These are phyloP conservation scores for Aurelia aurita complex sp. Pacific DNA, from an alignment of 30 jellyfish, hydroid and myxozoan species.

Conservation along the genomic window DNA sequence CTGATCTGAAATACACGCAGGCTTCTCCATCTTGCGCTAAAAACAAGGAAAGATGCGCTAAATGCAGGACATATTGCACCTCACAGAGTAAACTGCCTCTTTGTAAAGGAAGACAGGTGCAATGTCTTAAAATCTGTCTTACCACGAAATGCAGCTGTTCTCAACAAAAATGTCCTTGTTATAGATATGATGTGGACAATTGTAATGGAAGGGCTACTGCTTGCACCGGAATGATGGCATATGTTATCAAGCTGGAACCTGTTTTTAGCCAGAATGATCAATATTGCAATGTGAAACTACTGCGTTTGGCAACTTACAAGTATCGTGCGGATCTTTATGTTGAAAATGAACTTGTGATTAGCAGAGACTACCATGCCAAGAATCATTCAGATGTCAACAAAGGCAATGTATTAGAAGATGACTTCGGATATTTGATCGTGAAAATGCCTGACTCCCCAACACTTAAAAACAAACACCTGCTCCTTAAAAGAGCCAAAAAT, in stretches of 20 bases:
- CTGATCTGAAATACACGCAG: constrained; percentile 10
- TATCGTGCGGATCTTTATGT: constrained; percentile 26
- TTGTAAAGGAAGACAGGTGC: not conserved
- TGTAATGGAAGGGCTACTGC: constrained; percentile 15
- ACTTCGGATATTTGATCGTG: constrained; percentile 45
- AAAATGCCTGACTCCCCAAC: constrained; percentile 37
- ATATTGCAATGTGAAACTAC: constrained; percentile 35
- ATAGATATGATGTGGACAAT: constrained; percentile 8
- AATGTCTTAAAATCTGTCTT: constrained; percentile 18
- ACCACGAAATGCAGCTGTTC: constrained; percentile 23
- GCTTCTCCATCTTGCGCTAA: constrained; percentile 10
- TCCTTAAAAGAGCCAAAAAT: constrained; percentile 20
- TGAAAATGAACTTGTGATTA: constrained; percentile 1
- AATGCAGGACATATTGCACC: constrained; percentile 31
- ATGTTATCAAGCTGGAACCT: constrained; percentile 35
- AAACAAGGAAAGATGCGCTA: constrained; percentile 23
- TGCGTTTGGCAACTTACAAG: constrained; percentile 51
- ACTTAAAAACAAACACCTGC: constrained; percentile 23
- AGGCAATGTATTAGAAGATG: constrained; percentile 5
- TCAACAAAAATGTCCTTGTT: constrained; percentile 26
- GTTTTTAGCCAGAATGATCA: constrained; percentile 23
- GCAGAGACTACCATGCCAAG: constrained; percentile 9
- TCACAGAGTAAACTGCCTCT: not conserved
- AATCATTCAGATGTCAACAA: constrained; percentile 1
- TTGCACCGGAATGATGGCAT: constrained; percentile 26